These are phyloP conservation scores for Pangasius sanitwongsei DNA, from an alignment of 2,797 vertebrate genomes.

Conservation along the genomic window DNA sequence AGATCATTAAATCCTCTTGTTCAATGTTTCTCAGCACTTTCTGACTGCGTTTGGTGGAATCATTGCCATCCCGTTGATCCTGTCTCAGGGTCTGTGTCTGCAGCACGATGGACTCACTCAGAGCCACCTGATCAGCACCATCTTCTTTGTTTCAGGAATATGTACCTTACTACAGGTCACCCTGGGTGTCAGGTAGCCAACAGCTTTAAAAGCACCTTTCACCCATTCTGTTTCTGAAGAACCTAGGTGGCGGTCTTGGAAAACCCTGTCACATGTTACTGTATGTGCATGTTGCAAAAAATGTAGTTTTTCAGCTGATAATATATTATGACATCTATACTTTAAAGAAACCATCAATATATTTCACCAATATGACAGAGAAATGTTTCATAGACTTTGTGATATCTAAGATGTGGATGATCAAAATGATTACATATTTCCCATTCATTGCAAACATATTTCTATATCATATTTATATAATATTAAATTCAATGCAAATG, in stretches of 20 bases:
- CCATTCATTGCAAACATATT: neutral
- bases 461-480: neutral
- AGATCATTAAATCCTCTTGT: constrained; percentile 36
- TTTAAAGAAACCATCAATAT: neutral
- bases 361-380: neutral
- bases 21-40: constrained; percentile 82
- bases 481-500: too few relatives aligned
- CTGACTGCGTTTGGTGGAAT: constrained; percentile 92
- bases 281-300: neutral
- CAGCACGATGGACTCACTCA: constrained; percentile 90
- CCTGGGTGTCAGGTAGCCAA: constrained; percentile 87
- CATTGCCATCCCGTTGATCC: constrained; percentile 88
- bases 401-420: neutral
- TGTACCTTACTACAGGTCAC: constrained; percentile 93
- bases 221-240: neutral
- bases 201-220: neutral
- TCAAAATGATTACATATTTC: neutral
- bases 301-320: neutral
- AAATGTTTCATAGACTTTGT: neutral
- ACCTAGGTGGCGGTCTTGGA: neutral
- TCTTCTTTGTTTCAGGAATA: constrained; percentile 93
- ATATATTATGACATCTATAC: neutral
- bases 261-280: neutral
- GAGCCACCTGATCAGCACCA: constrained; percentile 94
- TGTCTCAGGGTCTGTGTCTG: constrained; percentile 89